Evolutionary conservation across 2,888 invertebrate species (phyloP), one percentile per base, ranked within the genome.

Genomic region (Poecilus cupreus): DNA sequence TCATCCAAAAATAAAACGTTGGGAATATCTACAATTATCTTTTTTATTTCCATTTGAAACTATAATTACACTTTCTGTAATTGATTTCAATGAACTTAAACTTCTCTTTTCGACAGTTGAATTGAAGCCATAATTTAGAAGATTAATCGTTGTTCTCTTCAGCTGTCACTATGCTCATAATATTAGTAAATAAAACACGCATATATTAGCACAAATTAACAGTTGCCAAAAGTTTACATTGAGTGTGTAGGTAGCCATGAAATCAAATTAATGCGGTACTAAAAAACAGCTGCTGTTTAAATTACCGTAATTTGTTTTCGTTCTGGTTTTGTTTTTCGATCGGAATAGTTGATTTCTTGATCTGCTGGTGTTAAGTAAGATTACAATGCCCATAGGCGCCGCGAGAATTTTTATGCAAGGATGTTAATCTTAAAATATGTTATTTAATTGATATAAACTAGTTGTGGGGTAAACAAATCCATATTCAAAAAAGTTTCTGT

Each of bases 41-140:
- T 43, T 43, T 43, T 43, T 43, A 43, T 43, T 13, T 43, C n/a
- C 5, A 32, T 32, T 32, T 32, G 6, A 43, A 43, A n/a, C 43
- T 43, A 60, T 60, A 60, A 60, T 60, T 60, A 24, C 60, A 13
- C n/a, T 60, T 26, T 26, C n/a, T n/a, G 26, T 60, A 60, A 60
- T 60, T 60, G 60, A 43, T 60, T 60, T 60, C 60, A 72, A 43
- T 72, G 72, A 72, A 72, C 39, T 46, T 46, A 43, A 18, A 60
- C 60, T 60, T 60, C 32, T 22, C 18, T 22, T 60, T 60, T 18
- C n/a, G 60, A 20, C 60, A 60, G 26, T 60, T 22, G 18, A 60
- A 60, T 60, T 60, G 11, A 72, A 72, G 20, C 11, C 46, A 24
- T 68, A 24, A 43, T 72, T 72, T 46, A 72, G 72, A 72, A 72